Conservation (phyloP, 2,113 vertebrate species). For the Tachycineta bicolor region DNA sequence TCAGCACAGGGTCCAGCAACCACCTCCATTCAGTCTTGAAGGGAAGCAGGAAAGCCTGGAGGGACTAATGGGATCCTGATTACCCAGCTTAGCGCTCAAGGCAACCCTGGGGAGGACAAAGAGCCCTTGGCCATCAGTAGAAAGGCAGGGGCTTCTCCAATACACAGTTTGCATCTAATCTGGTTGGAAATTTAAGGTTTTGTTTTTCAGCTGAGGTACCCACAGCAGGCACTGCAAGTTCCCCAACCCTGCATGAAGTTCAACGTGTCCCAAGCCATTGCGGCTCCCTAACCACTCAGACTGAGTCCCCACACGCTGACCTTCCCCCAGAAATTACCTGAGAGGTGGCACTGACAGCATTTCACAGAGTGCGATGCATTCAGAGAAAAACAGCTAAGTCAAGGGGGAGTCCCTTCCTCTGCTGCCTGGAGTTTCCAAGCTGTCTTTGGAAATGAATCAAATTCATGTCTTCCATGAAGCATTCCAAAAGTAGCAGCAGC, state of each 20-base stretch:
- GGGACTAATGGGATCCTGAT: background rate
- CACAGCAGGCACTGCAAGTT: background rate
- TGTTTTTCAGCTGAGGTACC: background rate
- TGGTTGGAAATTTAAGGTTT: background rate
- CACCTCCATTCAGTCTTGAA: background rate
- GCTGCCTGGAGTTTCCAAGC: conserved; percentile 48
- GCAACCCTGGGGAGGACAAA: background rate
- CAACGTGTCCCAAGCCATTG: background rate
- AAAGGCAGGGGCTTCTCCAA: background rate
- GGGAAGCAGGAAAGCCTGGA: background rate
- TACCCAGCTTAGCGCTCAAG: background rate
- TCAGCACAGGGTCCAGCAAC: background rate
- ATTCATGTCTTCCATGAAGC: conserved; percentile 22
- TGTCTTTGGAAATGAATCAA: conserved; percentile 45
- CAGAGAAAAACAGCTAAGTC: background rate
- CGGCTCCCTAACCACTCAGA: background rate
- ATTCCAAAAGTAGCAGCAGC: conserved; percentile 22
- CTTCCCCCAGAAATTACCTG: background rate
- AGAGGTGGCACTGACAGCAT: background rate
- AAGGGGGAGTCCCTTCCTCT: conserved; percentile 30
- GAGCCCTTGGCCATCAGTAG: background rate
- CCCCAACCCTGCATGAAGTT: background rate
- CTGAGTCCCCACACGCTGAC: background rate
- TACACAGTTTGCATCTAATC: background rate
- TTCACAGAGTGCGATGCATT: background rate